Evolutionary conservation across 2,113 vertebrate species (phyloP), one percentile per base, ranked within the genome.

Genomic region (Laterallus jamaicensis): DNA sequence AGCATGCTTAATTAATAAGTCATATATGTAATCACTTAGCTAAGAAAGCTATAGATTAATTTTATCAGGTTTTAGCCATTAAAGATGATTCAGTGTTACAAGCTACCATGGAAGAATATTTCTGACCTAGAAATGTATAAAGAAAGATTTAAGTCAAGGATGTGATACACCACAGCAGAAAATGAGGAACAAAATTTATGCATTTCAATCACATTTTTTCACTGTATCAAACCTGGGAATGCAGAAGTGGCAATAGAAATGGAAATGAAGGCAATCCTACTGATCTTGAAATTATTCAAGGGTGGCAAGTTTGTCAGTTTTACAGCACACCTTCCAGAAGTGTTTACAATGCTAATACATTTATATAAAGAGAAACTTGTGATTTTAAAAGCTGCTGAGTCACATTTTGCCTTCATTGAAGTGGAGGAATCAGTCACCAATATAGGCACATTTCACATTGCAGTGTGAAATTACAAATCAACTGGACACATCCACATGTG

Each of bases 41-140:
- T 56, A 56, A 71, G 86, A 82, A 79, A 91, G 58, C 59, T 83
- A 8, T 15, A 63, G n/a, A 55, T 88, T 52, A 80, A 15, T 13
- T 88, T 78, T 88, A 70, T 94, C 73, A 90, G 52, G 90, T 91
- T 91, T 87, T 56, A 85, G 44, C 31, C n/a, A 29, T 90, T 92
- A 47, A 22, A 54, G 32, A 40, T 50, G 89, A 82, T 82, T 64
- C 44, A 8, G 4, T 89, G 60, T 87, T 66, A 56, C 22, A 87
- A 76, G 28, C 50, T 73, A 74, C 21, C 9, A 2, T 59, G 28
- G 26, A 87, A 79, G 5, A 55, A 32, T 82, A 76, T 58, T 82
- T 81, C 44, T 73, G 84, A 79, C 66, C 49, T 84, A 67, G 42
- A 81, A 88, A 91, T 78, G 40, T 74, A 2, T 71, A 62, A 78